A percentile compares a stretch with the other conserved stretches of the same genome.
These are phyloP conservation scores for Aphodius granarius DNA, from an alignment of 2,888 invertebrate species.

Conservation along the genomic window DNA sequence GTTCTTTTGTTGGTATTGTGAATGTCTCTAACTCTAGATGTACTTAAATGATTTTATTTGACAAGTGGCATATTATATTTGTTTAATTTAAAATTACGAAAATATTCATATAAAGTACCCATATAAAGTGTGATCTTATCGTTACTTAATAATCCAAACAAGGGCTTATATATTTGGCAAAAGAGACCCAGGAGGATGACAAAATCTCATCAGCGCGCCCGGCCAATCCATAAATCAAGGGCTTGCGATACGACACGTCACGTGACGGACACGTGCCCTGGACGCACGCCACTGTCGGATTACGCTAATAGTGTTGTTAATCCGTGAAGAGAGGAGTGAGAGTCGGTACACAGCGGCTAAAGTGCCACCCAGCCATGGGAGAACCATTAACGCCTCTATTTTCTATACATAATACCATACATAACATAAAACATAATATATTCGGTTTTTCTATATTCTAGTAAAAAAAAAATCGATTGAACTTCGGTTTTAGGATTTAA, in stretches of 20 bases:
- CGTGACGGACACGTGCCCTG: slow-evolving; percentile 28
- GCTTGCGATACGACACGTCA: slow-evolving; percentile 20
- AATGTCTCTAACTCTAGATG: no score
- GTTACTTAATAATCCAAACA: slow-evolving; percentile 23
- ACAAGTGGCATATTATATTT: no score
- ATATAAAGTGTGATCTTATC: background rate
- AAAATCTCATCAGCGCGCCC: slow-evolving; percentile 19
- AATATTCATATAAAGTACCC: background rate
- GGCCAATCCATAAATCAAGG: slow-evolving; percentile 27
- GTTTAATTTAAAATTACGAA: background rate
- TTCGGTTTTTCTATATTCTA: background rate
- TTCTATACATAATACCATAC: background rate
- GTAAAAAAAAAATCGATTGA: no score
- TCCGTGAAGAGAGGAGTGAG: slow-evolving; percentile 23
- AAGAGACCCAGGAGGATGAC: background rate
- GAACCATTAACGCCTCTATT: background rate
- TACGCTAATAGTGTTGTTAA: slow-evolving; percentile 37
- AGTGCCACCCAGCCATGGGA: slow-evolving; percentile 2
- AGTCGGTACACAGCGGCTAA: background rate
- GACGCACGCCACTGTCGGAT: slow-evolving; percentile 26
- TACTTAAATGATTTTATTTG: no score
- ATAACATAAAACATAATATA: background rate
- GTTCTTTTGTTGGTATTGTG: background rate
- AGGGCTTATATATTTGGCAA: slow-evolving; percentile 7
- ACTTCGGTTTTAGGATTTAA: background rate